Conservation (phyloP, 2,797 vertebrate species). For the Aplochiton taeniatus region DNA sequence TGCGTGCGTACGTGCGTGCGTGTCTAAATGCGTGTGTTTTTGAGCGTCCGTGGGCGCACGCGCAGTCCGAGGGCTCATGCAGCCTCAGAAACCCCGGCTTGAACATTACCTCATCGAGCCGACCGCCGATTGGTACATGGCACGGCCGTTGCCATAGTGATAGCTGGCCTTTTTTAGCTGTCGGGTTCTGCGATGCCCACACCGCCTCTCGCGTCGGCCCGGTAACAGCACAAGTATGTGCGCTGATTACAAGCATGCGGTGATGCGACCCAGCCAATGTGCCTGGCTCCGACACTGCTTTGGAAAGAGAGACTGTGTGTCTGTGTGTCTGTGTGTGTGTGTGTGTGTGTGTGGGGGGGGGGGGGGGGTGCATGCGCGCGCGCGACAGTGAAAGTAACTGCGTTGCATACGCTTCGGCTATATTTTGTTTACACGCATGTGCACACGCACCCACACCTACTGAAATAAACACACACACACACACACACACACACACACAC, state of each 20-base stretch:
- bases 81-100: slow-evolving; percentile 48
- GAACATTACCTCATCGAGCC: slow-evolving; percentile 72
- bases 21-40: neutral
- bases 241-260: neutral
- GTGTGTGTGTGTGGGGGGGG: no score
- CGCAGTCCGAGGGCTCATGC: slow-evolving; percentile 41
- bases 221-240: neutral
- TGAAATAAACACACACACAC: neutral
- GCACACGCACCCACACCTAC: no score
- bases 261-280: slow-evolving; percentile 10
- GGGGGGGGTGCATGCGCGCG: no score
- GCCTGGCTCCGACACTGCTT: slow-evolving; percentile 40
- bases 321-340: no score
- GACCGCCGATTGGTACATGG: slow-evolving; percentile 65
- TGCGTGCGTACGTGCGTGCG: neutral
- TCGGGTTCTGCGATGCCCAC: slow-evolving; percentile 57
- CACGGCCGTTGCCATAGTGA: slow-evolving; percentile 69
- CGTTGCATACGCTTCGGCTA: neutral
- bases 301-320: slow-evolving; percentile 59
- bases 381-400: slow-evolving; percentile 18
- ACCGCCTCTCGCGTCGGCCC: slow-evolving; percentile 30
- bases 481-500: neutral
- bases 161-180: slow-evolving; percentile 60
- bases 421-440: neutral
- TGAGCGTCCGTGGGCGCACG: neutral